Evolutionary conservation across 2,888 invertebrate genomes (phyloP), one percentile per base, ranked within the genome.

Genomic region (Odontomyia ornata): DNA sequence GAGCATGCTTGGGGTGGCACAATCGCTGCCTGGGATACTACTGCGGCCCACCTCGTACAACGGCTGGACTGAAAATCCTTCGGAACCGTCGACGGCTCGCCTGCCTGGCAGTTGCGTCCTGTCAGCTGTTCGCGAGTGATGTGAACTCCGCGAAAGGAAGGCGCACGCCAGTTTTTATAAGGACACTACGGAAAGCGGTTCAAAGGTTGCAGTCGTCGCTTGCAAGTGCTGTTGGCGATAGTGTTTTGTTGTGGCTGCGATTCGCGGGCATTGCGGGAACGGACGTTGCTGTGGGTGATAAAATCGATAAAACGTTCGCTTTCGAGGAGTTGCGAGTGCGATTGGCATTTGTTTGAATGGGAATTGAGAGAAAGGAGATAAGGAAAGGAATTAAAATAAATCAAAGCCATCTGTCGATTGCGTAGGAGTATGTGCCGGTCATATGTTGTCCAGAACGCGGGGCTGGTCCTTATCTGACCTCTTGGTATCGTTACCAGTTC

Each of bases 301-400:
- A 67, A 69, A 69, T 69, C 69, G 69, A 69, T 69, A 69, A 69
- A 69, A 69, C 25, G 23, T 30, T 64, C 47, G 27, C 47, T 21
- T 46, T 18, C 69, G 69, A 18, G 65, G 65, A 15, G 36, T 36
- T 36, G 36, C 36, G 36, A 36, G 36, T 36, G 36, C 36, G 36
- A 36, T 36, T 36, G 36, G 36, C 36, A 36, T 36, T 36, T 36
- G 36, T 36, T 36, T 36, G 36, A 36, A 36, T 36, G 36, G 36
- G 36, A 36, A 36, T 36, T 36, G 36, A 36, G n/a, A n/a, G 36
- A 36, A 36, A 36, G 36, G 36, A 36, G 36, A 36, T 36, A 36
- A 36, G 36, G 9, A 36, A 36, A 36, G 5, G 36, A 5, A 5
- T 36, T 9, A 3, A 36, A 9, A 36, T 36, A 36, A 36, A 36